phyloP scores from a whole-genome alignment of 2,797 vertebrate genomes.

The Notolepis coatsorum region DNA sequence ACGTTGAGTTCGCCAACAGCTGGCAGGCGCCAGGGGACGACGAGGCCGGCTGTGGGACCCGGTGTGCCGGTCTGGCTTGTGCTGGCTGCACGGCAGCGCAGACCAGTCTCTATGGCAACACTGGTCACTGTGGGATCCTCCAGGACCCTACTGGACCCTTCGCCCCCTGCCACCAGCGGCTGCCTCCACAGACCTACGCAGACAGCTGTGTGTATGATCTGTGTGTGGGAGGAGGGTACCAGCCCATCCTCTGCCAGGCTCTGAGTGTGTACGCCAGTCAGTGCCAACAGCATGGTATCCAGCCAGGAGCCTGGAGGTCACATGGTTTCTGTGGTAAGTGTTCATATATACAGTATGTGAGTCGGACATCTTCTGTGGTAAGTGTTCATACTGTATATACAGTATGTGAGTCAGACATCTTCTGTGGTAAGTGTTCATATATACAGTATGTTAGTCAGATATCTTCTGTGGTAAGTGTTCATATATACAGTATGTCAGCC shows the following conservation, averaged over 20 bases:
- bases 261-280: constrained; percentile 64
- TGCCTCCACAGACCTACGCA: constrained; percentile 41
- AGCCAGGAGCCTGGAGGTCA: constrained; percentile 64
- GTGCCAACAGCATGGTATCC: constrained; percentile 67
- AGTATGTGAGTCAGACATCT: neutral
- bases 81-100: constrained; percentile 24
- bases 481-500: neutral
- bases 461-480: no score
- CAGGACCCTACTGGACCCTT: constrained; percentile 67
- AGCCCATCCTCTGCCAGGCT: constrained; percentile 70
- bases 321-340: constrained; percentile 70
- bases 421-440: no score
- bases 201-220: constrained; percentile 74
- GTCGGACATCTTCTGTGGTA: no score
- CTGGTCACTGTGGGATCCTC: constrained; percentile 65
- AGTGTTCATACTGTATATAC: no score
- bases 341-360: neutral
- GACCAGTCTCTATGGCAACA: constrained; percentile 36
- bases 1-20: constrained; percentile 64
- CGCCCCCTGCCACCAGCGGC: constrained; percentile 39
- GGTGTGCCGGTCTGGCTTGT: constrained; percentile 54
- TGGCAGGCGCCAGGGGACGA: constrained; percentile 52
- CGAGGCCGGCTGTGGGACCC: constrained; percentile 40
- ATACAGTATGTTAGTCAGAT: neutral
- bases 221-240: constrained; percentile 66